Conservation (phyloP, 2,888 invertebrate genomes). For the Melinopterus prodromus region DNA sequence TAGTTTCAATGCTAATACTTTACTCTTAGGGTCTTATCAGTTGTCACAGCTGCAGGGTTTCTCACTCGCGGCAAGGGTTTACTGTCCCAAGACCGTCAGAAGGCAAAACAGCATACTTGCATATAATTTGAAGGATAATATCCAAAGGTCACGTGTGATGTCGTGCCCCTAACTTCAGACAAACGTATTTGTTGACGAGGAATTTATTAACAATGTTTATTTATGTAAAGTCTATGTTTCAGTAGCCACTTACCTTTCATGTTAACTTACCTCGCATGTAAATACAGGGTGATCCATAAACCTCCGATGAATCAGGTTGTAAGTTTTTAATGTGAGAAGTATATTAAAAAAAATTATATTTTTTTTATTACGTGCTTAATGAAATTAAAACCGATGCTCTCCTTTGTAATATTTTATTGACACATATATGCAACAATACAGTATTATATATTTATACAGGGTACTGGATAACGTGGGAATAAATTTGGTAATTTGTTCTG, state of each 20-base stretch:
- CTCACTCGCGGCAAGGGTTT: too few relatives aligned
- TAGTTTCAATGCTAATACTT: not conserved
- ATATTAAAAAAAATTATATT: too few relatives aligned
- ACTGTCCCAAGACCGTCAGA: too few relatives aligned
- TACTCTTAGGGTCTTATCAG: not conserved
- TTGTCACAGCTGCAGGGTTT: too few relatives aligned
- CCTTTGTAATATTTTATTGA: not conserved
- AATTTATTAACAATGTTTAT: not conserved
- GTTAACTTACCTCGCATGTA: too few relatives aligned
- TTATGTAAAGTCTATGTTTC: not conserved
- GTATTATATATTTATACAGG: not conserved
- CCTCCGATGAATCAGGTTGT: too few relatives aligned
- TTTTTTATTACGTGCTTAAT: too few relatives aligned
- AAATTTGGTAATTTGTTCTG: not conserved
- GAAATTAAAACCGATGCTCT: too few relatives aligned
- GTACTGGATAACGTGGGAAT: not conserved
- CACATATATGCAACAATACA: not conserved
- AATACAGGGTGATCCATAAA: too few relatives aligned
- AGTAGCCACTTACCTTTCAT: too few relatives aligned
- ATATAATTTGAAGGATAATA: not conserved
- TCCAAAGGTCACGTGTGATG: not conserved
- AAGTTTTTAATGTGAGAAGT: too few relatives aligned
- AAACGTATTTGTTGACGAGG: not conserved
- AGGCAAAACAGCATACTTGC: not conserved
- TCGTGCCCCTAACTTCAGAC: not conserved